Evolutionary conservation across 2,888 invertebrate species (phyloP).

Genomic region (Galeopsomyia nigrocyanea): DNA sequence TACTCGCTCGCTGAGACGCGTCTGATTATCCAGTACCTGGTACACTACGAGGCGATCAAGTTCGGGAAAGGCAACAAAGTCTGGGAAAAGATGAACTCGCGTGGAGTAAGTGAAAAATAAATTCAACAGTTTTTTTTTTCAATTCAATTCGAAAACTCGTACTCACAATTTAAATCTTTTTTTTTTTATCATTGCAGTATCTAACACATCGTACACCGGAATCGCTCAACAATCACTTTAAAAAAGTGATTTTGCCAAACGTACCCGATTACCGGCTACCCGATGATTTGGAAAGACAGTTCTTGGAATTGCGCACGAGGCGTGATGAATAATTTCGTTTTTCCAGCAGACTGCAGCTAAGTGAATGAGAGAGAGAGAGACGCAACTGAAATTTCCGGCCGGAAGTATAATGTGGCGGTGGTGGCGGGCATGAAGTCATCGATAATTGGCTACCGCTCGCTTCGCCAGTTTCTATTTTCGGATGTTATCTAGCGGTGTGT

Average conservation of each 20-base stretch:
- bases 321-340: no score
- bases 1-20: conserved; percentile 4
- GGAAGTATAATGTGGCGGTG: no score
- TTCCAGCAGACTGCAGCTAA: conserved; percentile 16
- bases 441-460: background rate
- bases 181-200: conserved; percentile 16
- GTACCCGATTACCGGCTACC: no score
- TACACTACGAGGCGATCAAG: background rate
- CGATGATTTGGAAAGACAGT: background rate
- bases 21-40: conserved; percentile 31
- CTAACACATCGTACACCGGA: conserved; percentile 10
- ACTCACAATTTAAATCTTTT: background rate
- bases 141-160: background rate
- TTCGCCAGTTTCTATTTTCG: no score
- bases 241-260: background rate
- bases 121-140: background rate
- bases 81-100: conserved; percentile 9
- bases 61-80: conserved; percentile 5
- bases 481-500: no score
- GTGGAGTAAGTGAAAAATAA: conserved; percentile 23
- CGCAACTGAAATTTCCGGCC: background rate
- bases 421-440: background rate
- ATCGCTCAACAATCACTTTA: conserved; percentile 34
- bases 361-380: conserved; percentile 19
- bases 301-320: background rate